Evolutionary conservation across 1,140 invertebrate genomes (phyloP), one percentile per base, ranked within the genome.

Genomic region (Heliconius eleuchia): DNA sequence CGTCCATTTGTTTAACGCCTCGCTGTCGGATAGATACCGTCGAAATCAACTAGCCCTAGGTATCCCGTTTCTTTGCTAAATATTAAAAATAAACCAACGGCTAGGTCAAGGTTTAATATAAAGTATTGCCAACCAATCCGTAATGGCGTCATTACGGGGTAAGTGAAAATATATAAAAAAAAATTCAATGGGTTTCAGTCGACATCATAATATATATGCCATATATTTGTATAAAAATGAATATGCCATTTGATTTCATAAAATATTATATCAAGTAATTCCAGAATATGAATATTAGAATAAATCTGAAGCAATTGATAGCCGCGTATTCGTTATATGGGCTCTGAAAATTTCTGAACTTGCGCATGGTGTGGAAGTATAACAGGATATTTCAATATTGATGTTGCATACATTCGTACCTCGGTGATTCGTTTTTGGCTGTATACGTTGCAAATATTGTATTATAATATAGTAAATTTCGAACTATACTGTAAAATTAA

Each of bases 331-430:
- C 66, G 82, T 77, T 70, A 42, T 37, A 57, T 39, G 77, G 80
- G 80, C 60, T 57, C 80, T 76, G 46, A 80, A 78, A 79, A 76
- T 71, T 82, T 82, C 74, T 78, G 78, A 77, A 85, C 73, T 42
- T 77, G 50, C 81, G 85, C 85, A 87, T 87, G 85, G 81, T 85
- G 81, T 87, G 82, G 75, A 79, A 71, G 79, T 80, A 70, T 73
- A 70, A 50, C 42, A 72, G 72, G 74, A 75, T 73, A 71, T 81
- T 79, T 81, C 50, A 71, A 83, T 76, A 78, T 79, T 80, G n/a
- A 76, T 83, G 79, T 83, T 82, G 74, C 70, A 79, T 73, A 74
- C 74, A 42, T 83, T 74, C 79, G 60, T 57, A 34, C 52, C 30
- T 84, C 81, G 70, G 55, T 83, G 76, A 78, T 82, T 60, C 76